Evolutionary conservation across 1,140 invertebrate species (phyloP).

Genomic region (Tribolium madens): DNA sequence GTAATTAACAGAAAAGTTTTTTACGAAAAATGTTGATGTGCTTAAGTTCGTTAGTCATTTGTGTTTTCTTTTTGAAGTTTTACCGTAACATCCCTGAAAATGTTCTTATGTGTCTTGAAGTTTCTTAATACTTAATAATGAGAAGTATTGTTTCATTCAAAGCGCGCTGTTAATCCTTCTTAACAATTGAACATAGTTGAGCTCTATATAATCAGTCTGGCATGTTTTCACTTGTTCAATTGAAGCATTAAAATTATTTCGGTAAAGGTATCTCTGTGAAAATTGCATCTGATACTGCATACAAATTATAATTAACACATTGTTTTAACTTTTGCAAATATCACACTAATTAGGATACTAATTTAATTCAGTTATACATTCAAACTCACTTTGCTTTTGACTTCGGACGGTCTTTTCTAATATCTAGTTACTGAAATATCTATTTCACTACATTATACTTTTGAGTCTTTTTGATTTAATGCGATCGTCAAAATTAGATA

Average conservation of each 20-base stretch:
- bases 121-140: slow-evolving; percentile 45
- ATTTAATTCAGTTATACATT: neutral
- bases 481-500: no score
- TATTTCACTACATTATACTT: no score
- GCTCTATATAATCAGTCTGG: slow-evolving; percentile 19
- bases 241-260: slow-evolving; percentile 38
- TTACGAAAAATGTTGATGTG: neutral
- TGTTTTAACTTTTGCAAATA: neutral
- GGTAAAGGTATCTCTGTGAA: slow-evolving; percentile 10
- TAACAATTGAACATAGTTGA: slow-evolving; percentile 39
- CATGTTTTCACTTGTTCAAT: slow-evolving; percentile 30
- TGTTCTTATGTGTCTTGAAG: slow-evolving; percentile 35
- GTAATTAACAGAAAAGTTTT: slow-evolving; percentile 63
- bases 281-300: slow-evolving; percentile 14
- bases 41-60: slow-evolving; percentile 19
- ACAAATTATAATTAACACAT: slow-evolving; percentile 28
- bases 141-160: slow-evolving; percentile 43
- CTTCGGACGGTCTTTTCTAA: neutral
- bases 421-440: neutral
- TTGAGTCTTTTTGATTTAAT: no score
- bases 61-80: slow-evolving; percentile 2
- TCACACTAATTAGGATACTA: slow-evolving; percentile 13
- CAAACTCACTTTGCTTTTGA: neutral
- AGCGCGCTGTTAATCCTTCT: slow-evolving; percentile 37
- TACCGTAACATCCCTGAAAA: slow-evolving; percentile 9